Conservation (phyloP, 2,797 vertebrate species). For the Mus minutoides region DNA sequence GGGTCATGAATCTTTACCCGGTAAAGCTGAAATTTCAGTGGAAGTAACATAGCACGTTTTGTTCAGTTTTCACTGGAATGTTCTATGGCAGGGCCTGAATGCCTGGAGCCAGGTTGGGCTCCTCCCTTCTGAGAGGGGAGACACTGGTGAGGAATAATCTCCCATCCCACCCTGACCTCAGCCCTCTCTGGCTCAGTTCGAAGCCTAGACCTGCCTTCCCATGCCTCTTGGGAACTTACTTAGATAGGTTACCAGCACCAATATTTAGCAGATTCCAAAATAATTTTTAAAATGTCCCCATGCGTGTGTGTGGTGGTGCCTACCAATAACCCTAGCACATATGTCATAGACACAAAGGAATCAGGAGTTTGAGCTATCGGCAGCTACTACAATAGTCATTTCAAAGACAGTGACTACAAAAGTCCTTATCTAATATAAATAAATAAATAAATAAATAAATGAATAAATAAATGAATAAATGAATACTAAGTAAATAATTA, state of each 20-base stretch:
- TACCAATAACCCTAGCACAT: neutral
- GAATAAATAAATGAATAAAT: neutral
- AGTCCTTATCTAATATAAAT: neutral
- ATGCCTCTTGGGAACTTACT: neutral
- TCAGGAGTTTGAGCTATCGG: neutral
- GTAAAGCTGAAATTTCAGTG: neutral
- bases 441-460: neutral
- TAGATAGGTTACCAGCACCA: neutral
- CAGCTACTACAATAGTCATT: neutral
- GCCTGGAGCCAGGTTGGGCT: neutral
- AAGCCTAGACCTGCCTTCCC: neutral
- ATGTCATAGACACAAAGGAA: neutral
- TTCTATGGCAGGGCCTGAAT: neutral
- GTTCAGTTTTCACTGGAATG: neutral
- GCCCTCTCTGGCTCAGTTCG: neutral
- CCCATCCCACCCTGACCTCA: rapidly evolving
- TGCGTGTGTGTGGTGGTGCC: too few species aligned
- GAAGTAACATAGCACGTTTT: neutral
- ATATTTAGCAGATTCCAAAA: neutral
- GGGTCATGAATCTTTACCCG: neutral
- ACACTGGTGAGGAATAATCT: neutral
- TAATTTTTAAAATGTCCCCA: neutral
- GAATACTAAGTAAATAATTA: neutral
- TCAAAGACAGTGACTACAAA: neutral
- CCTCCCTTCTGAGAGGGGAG: neutral